A percentile compares a stretch with the other conserved stretches of the same genome.
These are phyloP conservation scores for Girardinus metallicus DNA, from an alignment of 2,797 vertebrate species.

Conservation along the genomic window DNA sequence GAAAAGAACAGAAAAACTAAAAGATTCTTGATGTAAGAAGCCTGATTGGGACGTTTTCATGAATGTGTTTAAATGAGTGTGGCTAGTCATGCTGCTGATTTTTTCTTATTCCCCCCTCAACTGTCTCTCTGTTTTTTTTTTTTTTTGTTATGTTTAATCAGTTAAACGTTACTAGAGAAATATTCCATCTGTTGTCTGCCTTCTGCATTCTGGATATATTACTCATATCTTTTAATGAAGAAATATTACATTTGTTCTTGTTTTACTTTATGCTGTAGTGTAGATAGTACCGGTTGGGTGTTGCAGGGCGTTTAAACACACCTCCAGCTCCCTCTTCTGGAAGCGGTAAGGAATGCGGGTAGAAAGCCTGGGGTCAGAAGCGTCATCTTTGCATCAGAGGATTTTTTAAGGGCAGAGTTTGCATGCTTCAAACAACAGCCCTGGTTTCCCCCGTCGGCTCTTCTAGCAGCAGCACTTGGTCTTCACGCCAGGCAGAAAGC, in stretches of 20 bases:
- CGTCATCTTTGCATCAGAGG: slow-evolving; percentile 2
- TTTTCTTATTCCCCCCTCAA: background rate
- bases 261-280: background rate
- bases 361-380: background rate
- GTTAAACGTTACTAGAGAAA: background rate
- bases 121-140: background rate
- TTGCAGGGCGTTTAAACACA: background rate
- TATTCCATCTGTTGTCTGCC: background rate
- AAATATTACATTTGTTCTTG: background rate
- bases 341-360: slow-evolving; percentile 4
- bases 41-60: background rate
- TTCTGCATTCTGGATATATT: background rate
- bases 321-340: slow-evolving; percentile 44
- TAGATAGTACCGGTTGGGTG: background rate
- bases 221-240: background rate
- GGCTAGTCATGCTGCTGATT: background rate
- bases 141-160: background rate
- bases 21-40: background rate
- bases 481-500: slow-evolving; percentile 35
- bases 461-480: slow-evolving; percentile 6
- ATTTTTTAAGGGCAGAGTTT: slow-evolving; percentile 16
- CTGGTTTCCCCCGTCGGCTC: background rate
- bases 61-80: background rate
- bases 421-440: slow-evolving; percentile 6
- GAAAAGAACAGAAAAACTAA: background rate